Evolutionary conservation across 1,140 invertebrate genomes (phyloP), one percentile per base, ranked within the genome.

Genomic region (Pentalonia nigronervosa): DNA sequence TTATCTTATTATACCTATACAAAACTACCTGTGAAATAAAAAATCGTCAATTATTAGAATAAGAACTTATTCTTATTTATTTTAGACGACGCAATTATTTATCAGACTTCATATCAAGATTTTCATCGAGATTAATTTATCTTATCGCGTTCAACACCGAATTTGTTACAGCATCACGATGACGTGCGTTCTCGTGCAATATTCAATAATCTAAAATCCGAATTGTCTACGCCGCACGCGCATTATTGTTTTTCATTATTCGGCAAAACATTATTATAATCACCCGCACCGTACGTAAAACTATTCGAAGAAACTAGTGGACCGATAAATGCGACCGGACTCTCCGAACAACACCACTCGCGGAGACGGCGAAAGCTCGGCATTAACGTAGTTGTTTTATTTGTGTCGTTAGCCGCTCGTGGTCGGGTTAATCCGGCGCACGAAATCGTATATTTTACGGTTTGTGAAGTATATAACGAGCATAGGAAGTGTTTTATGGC

Each of bases 351-450:
- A 41, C 41, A 41, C 41, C 1, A 41, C 41, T 1, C 50, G 86
- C 47, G 30, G 36, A 45, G 36, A 84, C 34, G 83, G 36, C 83
- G 83, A 88, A 88, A 88, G 47, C 45, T 88, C 30, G 86, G 30
- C 47, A 48, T 86, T 86, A 86, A 86, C 84, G 87, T n/a, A 53
- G 88, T 56, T 56, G 48, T 89, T 89, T 89, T 56, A 56, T 89
- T 89, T 30, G 50, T 56, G 48, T 56, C 88, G 48, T 89, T 89
- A 89, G 20, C 20, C 34, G 88, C 88, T 89, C 34, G 88, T 34
- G 48, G 48, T 89, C 23, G 48, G 21, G 88, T 56, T 89, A 56
- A 89, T 89, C 88, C 48, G 34, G 88, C 48, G 48, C 25, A 89
- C n/a, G 50, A 41, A 56, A 56, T 89, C 88, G 50, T 56, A 36